phyloP scores from a whole-genome alignment of 2,888 invertebrate species.

The Frankliniella intonsa region DNA sequence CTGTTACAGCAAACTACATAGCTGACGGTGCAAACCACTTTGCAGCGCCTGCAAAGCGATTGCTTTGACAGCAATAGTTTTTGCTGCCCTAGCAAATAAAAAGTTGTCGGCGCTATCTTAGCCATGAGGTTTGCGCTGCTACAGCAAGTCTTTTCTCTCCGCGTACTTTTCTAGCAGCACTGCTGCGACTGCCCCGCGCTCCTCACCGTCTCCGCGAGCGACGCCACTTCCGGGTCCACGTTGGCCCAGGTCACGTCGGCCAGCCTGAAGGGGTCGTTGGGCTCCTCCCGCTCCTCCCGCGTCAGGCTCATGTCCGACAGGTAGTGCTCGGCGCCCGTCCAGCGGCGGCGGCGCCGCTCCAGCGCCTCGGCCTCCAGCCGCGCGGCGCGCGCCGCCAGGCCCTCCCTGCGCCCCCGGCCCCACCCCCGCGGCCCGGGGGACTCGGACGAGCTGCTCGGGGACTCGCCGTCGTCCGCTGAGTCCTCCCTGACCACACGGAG shows the following conservation, averaged over 20 bases:
- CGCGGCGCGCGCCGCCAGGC: background rate
- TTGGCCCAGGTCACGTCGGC: background rate
- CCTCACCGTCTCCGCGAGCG: background rate
- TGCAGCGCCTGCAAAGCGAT: too few relatives aligned
- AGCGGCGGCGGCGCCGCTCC: slow-evolving; percentile 1
- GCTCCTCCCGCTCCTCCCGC: background rate
- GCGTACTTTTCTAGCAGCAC: too few relatives aligned
- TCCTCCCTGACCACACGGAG: background rate
- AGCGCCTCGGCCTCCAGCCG: background rate
- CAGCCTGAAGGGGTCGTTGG: background rate
- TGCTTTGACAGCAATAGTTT: too few relatives aligned
- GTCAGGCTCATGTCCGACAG: background rate
- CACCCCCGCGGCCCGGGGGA: background rate
- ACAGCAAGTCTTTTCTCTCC: too few relatives aligned
- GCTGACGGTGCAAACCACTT: too few relatives aligned
- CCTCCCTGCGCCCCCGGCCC: background rate
- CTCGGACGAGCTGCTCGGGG: background rate
- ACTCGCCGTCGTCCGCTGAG: background rate
- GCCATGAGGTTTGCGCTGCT: too few relatives aligned
- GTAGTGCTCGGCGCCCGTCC: background rate
- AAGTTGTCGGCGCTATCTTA: too few relatives aligned
- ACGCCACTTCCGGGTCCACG: background rate
- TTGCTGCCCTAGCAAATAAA: too few relatives aligned
- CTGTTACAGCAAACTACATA: too few relatives aligned
- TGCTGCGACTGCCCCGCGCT: background rate